Percentiles rank a stretch among this genome's conserved stretches.
phyloP scores from a whole-genome alignment of 1,140 invertebrate species.

The Leptopilina boulardi region DNA sequence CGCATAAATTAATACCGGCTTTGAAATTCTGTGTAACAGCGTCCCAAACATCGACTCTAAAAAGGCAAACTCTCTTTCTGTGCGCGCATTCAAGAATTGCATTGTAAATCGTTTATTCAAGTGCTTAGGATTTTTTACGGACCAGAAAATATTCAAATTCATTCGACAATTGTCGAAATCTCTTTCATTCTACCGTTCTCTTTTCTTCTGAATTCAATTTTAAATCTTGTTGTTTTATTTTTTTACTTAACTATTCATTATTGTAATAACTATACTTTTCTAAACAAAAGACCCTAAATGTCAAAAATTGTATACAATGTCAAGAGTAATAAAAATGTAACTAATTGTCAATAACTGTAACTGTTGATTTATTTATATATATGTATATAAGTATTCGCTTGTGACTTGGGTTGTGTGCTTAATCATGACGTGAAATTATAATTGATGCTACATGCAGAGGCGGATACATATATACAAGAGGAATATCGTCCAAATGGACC shows the following conservation, averaged over 20 bases:
- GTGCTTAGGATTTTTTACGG: conserved; percentile 59
- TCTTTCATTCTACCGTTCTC: not conserved
- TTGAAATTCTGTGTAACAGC: conserved; percentile 65
- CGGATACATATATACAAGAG: conserved; percentile 32
- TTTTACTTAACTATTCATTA: too few relatives aligned
- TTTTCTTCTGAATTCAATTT: not conserved
- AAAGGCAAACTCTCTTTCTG: conserved; percentile 45
- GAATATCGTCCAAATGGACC: conserved; percentile 49
- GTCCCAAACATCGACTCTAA: conserved; percentile 56
- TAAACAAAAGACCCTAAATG: too few relatives aligned
- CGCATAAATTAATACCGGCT: conserved; percentile 72
- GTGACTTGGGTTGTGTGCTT: conserved; percentile 46
- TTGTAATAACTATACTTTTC: too few relatives aligned
- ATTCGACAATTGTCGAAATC: conserved; percentile 18
- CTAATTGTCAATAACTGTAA: conserved; percentile 59
- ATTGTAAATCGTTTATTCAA: conserved; percentile 48
- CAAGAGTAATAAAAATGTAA: conserved; percentile 34
- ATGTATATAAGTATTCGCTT: conserved; percentile 44
- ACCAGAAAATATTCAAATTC: conserved; percentile 38
- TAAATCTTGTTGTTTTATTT: not conserved
- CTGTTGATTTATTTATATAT: conserved; percentile 56
- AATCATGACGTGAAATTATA: conserved; percentile 46
- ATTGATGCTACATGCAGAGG: conserved; percentile 27
- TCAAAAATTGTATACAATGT: too few relatives aligned
- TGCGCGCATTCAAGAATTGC: conserved; percentile 27